Base-by-base conservation (phyloP, 2,797 vertebrate species). In the Coranthus polyacanthus region DNA sequence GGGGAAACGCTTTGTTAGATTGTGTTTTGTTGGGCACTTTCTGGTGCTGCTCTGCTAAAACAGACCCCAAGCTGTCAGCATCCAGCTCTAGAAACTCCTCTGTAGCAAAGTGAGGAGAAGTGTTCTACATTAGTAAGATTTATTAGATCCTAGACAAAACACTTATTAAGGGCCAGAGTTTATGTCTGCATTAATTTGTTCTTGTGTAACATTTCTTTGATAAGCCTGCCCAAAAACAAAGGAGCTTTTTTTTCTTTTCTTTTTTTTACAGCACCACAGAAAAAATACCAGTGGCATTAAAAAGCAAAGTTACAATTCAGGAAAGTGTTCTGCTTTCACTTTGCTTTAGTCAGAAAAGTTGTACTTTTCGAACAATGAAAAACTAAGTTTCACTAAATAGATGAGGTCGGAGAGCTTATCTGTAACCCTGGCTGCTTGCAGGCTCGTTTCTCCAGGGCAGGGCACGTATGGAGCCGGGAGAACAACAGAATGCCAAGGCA, bases 401-500 rank as follows among this genome's bases (percentile, higher is more conserved):
- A 91, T 29, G 22, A 42, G 18, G 22, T 56, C 15, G 13, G 37
- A 72, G 43, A 52, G 18, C 39, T 39, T 63, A 73, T 55, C 62
- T 58, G 13, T 72, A 52, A 65, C 63, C 56, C 57, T 49, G 64
- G 18, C 67, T 24, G 93, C 73, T 92, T 91, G 90, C 90, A 87
- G 55, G 94, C 92, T 21, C 93, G 86, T 65, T 94, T 92, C 1
- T 95, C 89, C 15, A 94, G 91, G 41, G 87, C 79, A 24, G 89
- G 85, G 75, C 93, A 94, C 76, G 93, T 91, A 39, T 95, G 94
- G 5, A 93, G 93, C 1, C 94, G 94, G 0, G 94, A 93, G 13
- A 96, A 91, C 47, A 93, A 82, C 92, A 94, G 89, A 93, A 93
- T 94, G 83, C 92, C 91, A 61, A 95, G 82, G 81, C 95, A 95